A percentile compares a stretch with the other conserved stretches of the same genome.
Evolutionary conservation across 2,888 invertebrate species (phyloP).

Genomic region (Caenorhabditis sp.): DNA sequence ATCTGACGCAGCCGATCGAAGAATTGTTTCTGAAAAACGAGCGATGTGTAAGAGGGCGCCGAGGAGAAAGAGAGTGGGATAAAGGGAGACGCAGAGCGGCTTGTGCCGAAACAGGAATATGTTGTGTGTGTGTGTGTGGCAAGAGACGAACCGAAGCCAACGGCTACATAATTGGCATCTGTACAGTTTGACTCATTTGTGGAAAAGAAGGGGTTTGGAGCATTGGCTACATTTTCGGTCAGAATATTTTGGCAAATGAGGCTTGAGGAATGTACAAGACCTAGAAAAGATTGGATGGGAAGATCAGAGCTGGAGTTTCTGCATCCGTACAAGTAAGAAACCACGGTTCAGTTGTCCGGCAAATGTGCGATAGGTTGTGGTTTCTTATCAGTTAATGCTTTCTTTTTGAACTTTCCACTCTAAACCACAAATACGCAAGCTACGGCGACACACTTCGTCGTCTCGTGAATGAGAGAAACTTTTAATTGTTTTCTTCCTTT

Average conservation of each 20-base stretch:
- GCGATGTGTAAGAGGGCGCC: constrained; percentile 29
- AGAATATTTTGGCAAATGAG: no score
- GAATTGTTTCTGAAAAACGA: constrained; percentile 50
- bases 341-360: no score
- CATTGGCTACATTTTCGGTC: no score
- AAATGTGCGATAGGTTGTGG: no score
- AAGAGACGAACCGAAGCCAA: constrained; percentile 32
- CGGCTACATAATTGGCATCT: constrained; percentile 43
- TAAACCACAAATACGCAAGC: constrained; percentile 7
- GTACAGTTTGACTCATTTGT: no score
- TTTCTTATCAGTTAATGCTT: no score
- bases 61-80: constrained; percentile 13
- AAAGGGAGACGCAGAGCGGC: constrained; percentile 35
- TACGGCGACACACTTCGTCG: not conserved
- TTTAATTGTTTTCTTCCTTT: constrained; percentile 7
- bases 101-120: constrained; percentile 48
- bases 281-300: no score
- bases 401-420: not conserved
- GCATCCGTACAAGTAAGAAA: no score
- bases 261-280: no score
- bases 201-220: no score
- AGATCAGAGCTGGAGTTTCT: no score
- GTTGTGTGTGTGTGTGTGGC: constrained; percentile 24
- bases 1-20: constrained; percentile 56
- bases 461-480: not conserved